Evolutionary conservation across 2,797 vertebrate genomes (phyloP).

Genomic region (Neopelma chrysocephalum): DNA sequence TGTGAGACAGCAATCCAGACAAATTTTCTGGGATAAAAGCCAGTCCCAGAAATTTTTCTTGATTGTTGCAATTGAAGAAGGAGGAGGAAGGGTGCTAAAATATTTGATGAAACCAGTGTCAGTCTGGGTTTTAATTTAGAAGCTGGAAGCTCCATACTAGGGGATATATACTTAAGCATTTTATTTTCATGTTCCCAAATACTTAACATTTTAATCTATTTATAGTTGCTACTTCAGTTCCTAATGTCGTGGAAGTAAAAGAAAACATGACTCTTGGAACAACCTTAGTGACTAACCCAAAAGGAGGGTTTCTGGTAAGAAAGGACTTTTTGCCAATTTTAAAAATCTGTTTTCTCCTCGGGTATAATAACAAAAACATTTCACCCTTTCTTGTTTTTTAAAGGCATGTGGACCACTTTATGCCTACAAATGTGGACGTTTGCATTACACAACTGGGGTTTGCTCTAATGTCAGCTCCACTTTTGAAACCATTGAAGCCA

Average conservation of each 20-base stretch:
- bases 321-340: background rate
- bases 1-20: slow-evolving; percentile 63
- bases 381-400: slow-evolving; percentile 26
- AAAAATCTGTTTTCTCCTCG: background rate
- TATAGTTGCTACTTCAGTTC: slow-evolving; percentile 89
- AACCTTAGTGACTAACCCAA: slow-evolving; percentile 93
- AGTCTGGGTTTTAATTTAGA: slow-evolving; percentile 48
- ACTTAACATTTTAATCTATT: slow-evolving; percentile 67
- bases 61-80: slow-evolving; percentile 15
- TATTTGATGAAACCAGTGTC: slow-evolving; percentile 32
- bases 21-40: slow-evolving; percentile 67
- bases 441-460: slow-evolving; percentile 93
- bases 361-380: background rate
- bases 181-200: slow-evolving; percentile 53
- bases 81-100: slow-evolving; percentile 40
- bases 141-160: slow-evolving; percentile 31
- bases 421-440: slow-evolving; percentile 91
- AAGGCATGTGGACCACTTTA: slow-evolving; percentile 98
- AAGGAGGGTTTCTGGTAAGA: slow-evolving; percentile 95
- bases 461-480: slow-evolving; percentile 92
- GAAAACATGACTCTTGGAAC: slow-evolving; percentile 99
- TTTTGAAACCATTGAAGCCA: slow-evolving; percentile 88
- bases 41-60: slow-evolving; percentile 38
- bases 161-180: slow-evolving; percentile 38
- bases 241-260: slow-evolving; percentile 91